These are phyloP conservation scores for Aphrocallistes beatrix DNA, from an alignment of 37 sponge, comb jelly and placozoan genomes.

Conservation along the genomic window DNA sequence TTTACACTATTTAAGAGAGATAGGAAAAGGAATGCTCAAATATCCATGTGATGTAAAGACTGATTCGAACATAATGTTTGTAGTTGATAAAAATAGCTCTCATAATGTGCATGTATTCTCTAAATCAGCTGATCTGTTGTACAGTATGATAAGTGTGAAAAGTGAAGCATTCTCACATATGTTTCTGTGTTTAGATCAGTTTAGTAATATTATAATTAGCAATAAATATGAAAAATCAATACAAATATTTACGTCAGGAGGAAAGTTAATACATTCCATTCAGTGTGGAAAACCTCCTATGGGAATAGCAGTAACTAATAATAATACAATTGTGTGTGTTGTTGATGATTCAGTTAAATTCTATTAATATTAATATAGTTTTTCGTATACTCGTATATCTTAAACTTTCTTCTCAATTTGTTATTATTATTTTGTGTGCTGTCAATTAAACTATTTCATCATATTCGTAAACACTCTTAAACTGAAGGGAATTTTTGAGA, in stretches of 20 bases:
- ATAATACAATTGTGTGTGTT: background rate
- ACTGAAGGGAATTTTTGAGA: too few relatives aligned
- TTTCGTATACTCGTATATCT: too few relatives aligned
- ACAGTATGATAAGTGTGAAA: background rate
- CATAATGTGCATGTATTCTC: constrained; percentile 2
- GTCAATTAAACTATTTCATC: too few relatives aligned
- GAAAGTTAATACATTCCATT: background rate
- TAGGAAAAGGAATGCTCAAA: background rate
- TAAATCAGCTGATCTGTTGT: background rate
- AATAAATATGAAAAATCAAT: background rate
- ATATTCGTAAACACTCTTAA: too few relatives aligned
- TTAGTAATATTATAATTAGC: background rate
- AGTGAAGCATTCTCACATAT: background rate
- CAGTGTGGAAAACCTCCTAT: background rate
- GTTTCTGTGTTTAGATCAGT: background rate
- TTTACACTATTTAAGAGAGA: background rate
- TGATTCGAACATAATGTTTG: background rate
- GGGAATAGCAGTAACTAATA: background rate
- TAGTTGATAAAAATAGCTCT: background rate
- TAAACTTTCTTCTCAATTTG: too few relatives aligned
- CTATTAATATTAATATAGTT: too few relatives aligned
- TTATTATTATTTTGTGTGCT: too few relatives aligned
- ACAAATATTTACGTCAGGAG: background rate
- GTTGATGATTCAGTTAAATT: too few relatives aligned
- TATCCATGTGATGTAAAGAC: background rate